Base-by-base conservation (phyloP, 2,797 vertebrate genomes). In the Manis pentadactyla region DNA sequence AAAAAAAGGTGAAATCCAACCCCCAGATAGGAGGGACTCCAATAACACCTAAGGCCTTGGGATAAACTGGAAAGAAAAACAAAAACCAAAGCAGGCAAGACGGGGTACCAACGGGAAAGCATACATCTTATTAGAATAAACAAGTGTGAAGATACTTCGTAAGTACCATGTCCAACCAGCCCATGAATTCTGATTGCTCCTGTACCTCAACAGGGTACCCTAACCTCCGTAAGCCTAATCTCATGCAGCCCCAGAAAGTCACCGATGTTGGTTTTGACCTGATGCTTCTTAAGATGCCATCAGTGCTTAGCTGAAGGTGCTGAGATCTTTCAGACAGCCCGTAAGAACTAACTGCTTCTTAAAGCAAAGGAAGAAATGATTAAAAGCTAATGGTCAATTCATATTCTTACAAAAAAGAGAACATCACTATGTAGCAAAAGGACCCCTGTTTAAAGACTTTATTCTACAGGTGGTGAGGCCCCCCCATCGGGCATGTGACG, bases 401-500 rank as follows among this genome's bases (percentile, higher is more conserved):
- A 46, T 46, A 46, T 46, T 46, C 46, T 46, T 46, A 46, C 11
- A 46, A 46, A 81, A 75, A 78, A 75, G 7, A 84, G 39, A 79
- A 21, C 13, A 73, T 42, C n/a, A 1, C 82, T 61, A 12, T 1
- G 14, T 0, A 73, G 59, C 7, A 23, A 29, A 79, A 11, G 1
- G 49, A 63, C 19, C 64, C 83, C 55, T n/a, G 15, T 14, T 42
- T 68, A 49, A 19, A 94, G 49, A n/a, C 82, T 39, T 4, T 37
- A 18, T 51, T 51, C 1, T 4, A 1, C 0, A 29, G 23, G 34
- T 5, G 4, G 31, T 4, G 23, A 37, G 9, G 31, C 29, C 49
- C 53, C 53, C 39, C 68, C 55, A 2, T 1, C 0, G 12, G 66
- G 27, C 23, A 4, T 0, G 0, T 7, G 23, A n/a, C 14, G 25